phyloP scores from a whole-genome alignment of 2,113 vertebrate genomes.

The Petromus typicus region DNA sequence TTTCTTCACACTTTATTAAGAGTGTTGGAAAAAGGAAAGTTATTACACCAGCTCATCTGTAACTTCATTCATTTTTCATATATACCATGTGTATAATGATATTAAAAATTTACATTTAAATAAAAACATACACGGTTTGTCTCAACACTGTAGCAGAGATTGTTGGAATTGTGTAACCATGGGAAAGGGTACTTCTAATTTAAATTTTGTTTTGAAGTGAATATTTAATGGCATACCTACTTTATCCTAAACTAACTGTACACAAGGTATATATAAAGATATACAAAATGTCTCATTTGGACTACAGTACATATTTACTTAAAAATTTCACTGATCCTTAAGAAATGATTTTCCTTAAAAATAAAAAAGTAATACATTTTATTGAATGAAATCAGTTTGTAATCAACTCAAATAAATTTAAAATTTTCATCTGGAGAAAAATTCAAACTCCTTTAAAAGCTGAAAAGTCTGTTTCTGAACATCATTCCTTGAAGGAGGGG shows the following conservation, averaged over 20 bases:
- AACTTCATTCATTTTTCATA: not conserved
- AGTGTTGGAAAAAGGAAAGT: slow-evolving; percentile 31
- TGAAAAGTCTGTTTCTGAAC: not conserved
- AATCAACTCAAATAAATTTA: not conserved
- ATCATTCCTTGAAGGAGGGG: not conserved
- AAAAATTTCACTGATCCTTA: not conserved
- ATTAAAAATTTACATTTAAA: not conserved
- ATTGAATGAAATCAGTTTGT: not conserved
- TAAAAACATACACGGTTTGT: not conserved
- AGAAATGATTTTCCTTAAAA: not conserved
- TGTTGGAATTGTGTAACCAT: not conserved
- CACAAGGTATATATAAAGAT: not conserved
- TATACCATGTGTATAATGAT: not conserved
- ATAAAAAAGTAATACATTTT: not conserved
- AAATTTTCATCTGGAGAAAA: not conserved
- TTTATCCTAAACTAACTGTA: not conserved
- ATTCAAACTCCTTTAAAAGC: not conserved
- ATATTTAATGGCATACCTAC: not conserved
- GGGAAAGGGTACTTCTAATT: not conserved
- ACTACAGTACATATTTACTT: not conserved
- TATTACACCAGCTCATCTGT: not conserved
- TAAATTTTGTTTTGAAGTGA: not conserved
- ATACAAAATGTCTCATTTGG: not conserved
- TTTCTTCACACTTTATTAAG: slow-evolving; percentile 68
- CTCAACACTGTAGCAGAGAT: not conserved